A percentile compares a stretch with the other conserved stretches of the same genome.
Conservation (phyloP, 1,140 invertebrate genomes). For the Diachasmimorpha longicaudata region DNA sequence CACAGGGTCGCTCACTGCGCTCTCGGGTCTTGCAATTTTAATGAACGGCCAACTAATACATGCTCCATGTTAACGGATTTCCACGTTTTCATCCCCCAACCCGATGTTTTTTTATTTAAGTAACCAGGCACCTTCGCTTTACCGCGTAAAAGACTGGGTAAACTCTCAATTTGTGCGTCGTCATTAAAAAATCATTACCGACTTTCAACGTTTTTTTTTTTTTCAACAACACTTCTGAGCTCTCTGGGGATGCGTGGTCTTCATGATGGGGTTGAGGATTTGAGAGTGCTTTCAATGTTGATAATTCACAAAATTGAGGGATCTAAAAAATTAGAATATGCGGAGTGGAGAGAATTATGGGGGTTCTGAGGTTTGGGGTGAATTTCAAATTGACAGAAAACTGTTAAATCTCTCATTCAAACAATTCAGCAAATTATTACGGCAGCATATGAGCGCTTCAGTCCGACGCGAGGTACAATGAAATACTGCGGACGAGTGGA, state of each 20-base stretch:
- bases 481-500: no score
- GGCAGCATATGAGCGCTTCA: no score
- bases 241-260: not conserved
- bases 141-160: slow-evolving; percentile 34
- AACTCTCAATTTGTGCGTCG: slow-evolving; percentile 31
- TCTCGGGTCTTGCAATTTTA: slow-evolving; percentile 49
- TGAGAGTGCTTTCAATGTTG: no score
- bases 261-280: no score
- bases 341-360: no score
- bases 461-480: no score
- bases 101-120: not conserved
- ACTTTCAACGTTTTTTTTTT: slow-evolving; percentile 5
- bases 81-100: not conserved
- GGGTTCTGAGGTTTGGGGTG: no score
- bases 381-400: no score
- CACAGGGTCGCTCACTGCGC: not conserved
- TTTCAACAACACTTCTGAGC: not conserved
- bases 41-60: slow-evolving; percentile 42
- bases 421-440: no score
- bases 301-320: no score
- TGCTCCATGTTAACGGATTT: not conserved
- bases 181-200: slow-evolving; percentile 28
- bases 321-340: no score
- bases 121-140: slow-evolving; percentile 23
- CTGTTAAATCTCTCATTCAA: no score